Evolutionary conservation across 2,113 vertebrate species (phyloP), one percentile per base, ranked within the genome.

Genomic region (Vulpes lagopus): DNA sequence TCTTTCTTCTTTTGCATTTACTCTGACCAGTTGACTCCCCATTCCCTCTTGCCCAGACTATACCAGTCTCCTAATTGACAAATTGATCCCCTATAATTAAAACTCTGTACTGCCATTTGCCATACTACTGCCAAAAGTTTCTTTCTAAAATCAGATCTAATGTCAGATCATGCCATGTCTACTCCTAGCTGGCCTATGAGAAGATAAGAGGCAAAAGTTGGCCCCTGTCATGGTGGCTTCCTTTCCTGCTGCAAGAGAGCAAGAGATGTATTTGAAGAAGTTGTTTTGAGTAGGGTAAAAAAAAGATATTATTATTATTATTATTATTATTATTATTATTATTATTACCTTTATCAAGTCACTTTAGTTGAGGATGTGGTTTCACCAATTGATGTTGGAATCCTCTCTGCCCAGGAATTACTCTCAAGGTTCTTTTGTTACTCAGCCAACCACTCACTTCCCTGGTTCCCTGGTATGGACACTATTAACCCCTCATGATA

Each of bases 381-480:
- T 88, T 69, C 35, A 12, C 0, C 3, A 22, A 53, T 16, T 67
- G 51, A 84, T 30, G 8, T 8, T 83, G 27, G 19, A 51, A 51
- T 35, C 8, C 11, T 51, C 9, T 91, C 59, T 74, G 16, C 2
- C 11, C 6, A 64, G 19, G 20, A 38, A 17, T 6, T 17, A 15
- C 19, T 73, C 30, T 27, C 17, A 65, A 38, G 32, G 35, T 49
- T 12, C 11, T 17, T 8, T 73, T 27, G 32, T 71, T 20, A 59
- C 30, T 9, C 1, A 43, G 14, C 2, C 17, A 19, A 11, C 2
- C 3, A n/a, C 22, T 81, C 49, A 6, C 25, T 35, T 10, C 1
- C 1, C 27, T 5, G 22, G 38, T 32, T 43, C 43, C 43, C 43
- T 43, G 6, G 43, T 96, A 20, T 9, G 0, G n/a, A 84, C 2